Percentiles rank a stretch among this genome's conserved stretches.
Conservation (phyloP, 2,797 vertebrate species). For the Pristis pectinata region DNA sequence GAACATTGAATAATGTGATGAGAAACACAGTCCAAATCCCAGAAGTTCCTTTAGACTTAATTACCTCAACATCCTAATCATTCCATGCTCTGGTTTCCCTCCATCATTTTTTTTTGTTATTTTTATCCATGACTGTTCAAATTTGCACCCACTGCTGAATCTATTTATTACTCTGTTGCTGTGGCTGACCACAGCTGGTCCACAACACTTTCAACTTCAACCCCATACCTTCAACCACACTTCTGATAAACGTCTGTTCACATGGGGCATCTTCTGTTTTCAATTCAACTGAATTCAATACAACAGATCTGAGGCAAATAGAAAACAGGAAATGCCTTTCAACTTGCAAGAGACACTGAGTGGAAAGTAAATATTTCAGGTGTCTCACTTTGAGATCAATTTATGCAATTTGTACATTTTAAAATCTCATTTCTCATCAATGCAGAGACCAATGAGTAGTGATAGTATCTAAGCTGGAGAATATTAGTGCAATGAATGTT, state of each 20-base stretch:
- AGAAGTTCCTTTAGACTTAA: too few relatives aligned
- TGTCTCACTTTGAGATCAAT: background rate
- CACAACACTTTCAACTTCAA: background rate
- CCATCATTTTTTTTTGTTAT: background rate
- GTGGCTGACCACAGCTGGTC: constrained; percentile 15
- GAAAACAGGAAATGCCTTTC: constrained; percentile 31
- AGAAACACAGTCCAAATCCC: background rate
- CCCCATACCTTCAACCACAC: background rate
- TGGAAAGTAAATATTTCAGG: constrained; percentile 1
- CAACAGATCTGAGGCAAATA: constrained; percentile 21
- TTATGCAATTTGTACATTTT: background rate
- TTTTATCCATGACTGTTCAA: background rate
- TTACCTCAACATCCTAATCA: background rate
- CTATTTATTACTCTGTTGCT: background rate
- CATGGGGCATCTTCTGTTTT: constrained; percentile 7
- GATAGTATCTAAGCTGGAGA: background rate
- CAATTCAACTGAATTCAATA: constrained; percentile 22
- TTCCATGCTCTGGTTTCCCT: background rate
- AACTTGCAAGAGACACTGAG: background rate
- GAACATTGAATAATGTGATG: background rate
- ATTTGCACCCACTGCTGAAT: background rate
- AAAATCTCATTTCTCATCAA: background rate
- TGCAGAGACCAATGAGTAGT: background rate
- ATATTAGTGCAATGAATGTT: background rate
- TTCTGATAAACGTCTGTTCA: constrained; percentile 16